Conservation (phyloP, 2,888 invertebrate species). For the Cheilosia vernalis region DNA sequence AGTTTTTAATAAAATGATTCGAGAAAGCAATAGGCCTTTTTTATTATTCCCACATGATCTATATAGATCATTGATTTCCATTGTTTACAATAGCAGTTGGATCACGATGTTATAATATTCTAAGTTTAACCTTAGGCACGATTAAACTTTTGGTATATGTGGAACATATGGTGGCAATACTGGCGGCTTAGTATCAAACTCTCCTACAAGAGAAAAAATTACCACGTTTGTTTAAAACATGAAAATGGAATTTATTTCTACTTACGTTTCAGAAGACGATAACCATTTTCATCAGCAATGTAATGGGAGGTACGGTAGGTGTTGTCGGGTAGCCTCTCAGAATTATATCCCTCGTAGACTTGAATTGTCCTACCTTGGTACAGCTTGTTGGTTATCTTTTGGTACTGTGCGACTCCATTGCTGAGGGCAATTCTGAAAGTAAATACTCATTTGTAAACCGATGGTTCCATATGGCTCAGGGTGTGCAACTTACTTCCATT, state of each 20-base stretch:
- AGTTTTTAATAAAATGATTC: no score
- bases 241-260: not conserved
- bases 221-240: not conserved
- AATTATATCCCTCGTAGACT: constrained; percentile 37
- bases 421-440: constrained; percentile 29
- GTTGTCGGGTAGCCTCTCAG: constrained; percentile 27
- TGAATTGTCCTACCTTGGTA: constrained; percentile 19
- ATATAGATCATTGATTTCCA: no score
- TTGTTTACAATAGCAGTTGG: no score
- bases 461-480: not conserved
- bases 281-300: constrained; percentile 53
- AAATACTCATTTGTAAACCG: not conserved
- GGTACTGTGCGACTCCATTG: constrained; percentile 36
- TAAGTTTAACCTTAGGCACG: not conserved
- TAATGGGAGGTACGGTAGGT: constrained; percentile 28
- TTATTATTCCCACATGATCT: no score
- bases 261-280: constrained; percentile 25
- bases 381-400: constrained; percentile 43
- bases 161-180: constrained; percentile 42
- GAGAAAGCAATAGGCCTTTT: no score
- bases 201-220: constrained; percentile 22
- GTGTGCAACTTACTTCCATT: constrained; percentile 35
- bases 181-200: constrained; percentile 31
- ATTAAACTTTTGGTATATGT: constrained; percentile 2
- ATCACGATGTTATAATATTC: no score